phyloP scores from a whole-genome alignment of 2,888 invertebrate species.

The Iphiclides podalirius region DNA sequence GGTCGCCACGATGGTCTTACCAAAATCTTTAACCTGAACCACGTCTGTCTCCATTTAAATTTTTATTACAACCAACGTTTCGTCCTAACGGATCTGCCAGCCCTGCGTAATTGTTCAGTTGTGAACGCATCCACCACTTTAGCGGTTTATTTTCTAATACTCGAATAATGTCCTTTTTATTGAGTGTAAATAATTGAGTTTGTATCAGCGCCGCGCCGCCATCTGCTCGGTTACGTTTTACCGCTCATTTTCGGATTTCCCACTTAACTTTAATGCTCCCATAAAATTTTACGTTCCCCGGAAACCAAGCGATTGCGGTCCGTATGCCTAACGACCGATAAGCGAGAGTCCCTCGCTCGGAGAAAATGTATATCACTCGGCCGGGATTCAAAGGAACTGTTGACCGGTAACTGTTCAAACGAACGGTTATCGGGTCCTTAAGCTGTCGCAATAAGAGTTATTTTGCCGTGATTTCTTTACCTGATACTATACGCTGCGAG shows the following conservation, averaged over 20 bases:
- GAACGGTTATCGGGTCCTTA: conserved; percentile 49
- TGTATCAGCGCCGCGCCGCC: conserved; percentile 70
- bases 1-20: too few species aligned
- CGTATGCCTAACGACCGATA: conserved; percentile 35
- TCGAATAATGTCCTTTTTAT: conserved; percentile 77
- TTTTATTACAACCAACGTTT: neutral
- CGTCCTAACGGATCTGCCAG: neutral
- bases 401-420: conserved; percentile 45
- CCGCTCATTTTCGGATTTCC: conserved; percentile 77
- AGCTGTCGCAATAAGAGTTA: conserved; percentile 38
- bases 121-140: conserved; percentile 46
- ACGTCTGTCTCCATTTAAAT: too few species aligned
- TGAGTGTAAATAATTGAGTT: conserved; percentile 80
- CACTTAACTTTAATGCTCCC: conserved; percentile 76
- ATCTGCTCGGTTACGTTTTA: conserved; percentile 67
- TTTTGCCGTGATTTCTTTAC: conserved; percentile 45
- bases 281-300: conserved; percentile 67
- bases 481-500: conserved; percentile 40
- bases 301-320: conserved; percentile 39
- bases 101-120: conserved; percentile 40
- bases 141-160: conserved; percentile 70
- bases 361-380: conserved; percentile 54
- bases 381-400: conserved; percentile 55
- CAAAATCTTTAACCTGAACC: too few species aligned
- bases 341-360: conserved; percentile 33